Percentiles rank a stretch among this genome's conserved stretches.
These are phyloP conservation scores for Tyrophagus putrescentiae DNA, from an alignment of 1,140 invertebrate genomes.

Conservation along the genomic window DNA sequence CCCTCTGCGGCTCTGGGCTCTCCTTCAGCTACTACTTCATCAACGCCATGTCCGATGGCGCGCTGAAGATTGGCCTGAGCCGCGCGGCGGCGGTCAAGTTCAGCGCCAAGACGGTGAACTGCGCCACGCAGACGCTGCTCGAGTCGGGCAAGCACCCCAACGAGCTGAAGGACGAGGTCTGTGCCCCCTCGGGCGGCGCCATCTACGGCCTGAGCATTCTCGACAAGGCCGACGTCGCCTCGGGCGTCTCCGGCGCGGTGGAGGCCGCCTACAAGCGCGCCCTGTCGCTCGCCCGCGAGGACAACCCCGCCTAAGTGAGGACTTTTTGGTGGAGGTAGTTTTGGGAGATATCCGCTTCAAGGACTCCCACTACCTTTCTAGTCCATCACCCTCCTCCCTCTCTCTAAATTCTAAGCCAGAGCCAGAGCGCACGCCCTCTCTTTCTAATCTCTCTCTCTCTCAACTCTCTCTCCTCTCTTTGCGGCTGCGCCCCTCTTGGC, in stretches of 20 bases:
- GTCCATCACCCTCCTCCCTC: too few species aligned
- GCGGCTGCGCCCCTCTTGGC: too few species aligned
- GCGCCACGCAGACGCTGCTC: constrained; percentile 46
- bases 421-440: too few species aligned
- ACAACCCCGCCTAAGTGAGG: too few species aligned
- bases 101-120: constrained; percentile 36
- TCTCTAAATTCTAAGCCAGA: too few species aligned
- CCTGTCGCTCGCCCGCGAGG: too few species aligned
- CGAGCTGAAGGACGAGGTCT: constrained; percentile 40
- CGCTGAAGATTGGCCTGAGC: constrained; percentile 45
- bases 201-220: constrained; percentile 69
- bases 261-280: constrained; percentile 44
- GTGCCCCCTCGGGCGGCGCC: constrained; percentile 50
- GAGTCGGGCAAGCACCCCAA: constrained; percentile 41
- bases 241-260: constrained; percentile 68
- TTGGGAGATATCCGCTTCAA: too few species aligned
- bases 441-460: too few species aligned
- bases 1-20: constrained; percentile 21
- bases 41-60: constrained; percentile 42
- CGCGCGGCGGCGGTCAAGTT: constrained; percentile 40
- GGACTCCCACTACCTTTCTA: too few species aligned
- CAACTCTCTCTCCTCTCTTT: too few species aligned
- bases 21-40: constrained; percentile 21
- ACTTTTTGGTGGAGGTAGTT: too few species aligned
- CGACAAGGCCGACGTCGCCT: constrained; percentile 57